Base-by-base conservation (phyloP, 2,888 invertebrate species). In the Nymphalis c-album region DNA sequence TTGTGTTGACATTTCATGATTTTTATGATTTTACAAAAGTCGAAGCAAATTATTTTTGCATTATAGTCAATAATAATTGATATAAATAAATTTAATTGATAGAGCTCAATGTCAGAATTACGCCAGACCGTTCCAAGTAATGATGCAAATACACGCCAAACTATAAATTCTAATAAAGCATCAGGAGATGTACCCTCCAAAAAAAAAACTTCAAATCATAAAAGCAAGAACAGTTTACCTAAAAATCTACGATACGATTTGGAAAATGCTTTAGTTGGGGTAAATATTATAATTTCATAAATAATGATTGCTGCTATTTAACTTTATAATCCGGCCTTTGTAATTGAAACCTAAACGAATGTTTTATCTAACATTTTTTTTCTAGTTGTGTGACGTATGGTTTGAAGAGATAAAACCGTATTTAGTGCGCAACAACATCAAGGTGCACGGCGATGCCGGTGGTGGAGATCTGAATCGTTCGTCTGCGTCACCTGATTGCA, bases 351-450 rank as follows among this genome's bases (percentile, higher is more conserved):
- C 2, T 13, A 4, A 40, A 40, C 13, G 13, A 4, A 13, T 3
- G 4, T 13, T 4, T 13, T 13, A 13, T 40, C 13, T 40, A 16
- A 53, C 16, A 51, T 26, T 7, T 26, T 22, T 22, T 26, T 10
- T 51, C 13, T 80, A 91, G 92, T 75, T 91, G 63, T 92, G 93
- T 71, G 90, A 92, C 76, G 86, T 90, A 20, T 92, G 92, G 92
- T 92, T 92, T 73, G 89, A 87, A 63, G 90, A 91, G 59, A 90
- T 91, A 69, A 93, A 92, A 75, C 92, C 91, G 55, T 84, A 90
- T 71, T 74, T 92, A 71, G 77, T 90, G 53, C 84, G 83, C 26
- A 89, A 91, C 78, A 89, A 90, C 60, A 86, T 92, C 67, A 92
- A 92, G 80, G 73, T 92, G 72, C 92, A 92, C 77, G 77, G 78